Evolutionary conservation across 92 coral and sea anemone species (phyloP).

Genomic region (Epizoanthus scotinus): DNA sequence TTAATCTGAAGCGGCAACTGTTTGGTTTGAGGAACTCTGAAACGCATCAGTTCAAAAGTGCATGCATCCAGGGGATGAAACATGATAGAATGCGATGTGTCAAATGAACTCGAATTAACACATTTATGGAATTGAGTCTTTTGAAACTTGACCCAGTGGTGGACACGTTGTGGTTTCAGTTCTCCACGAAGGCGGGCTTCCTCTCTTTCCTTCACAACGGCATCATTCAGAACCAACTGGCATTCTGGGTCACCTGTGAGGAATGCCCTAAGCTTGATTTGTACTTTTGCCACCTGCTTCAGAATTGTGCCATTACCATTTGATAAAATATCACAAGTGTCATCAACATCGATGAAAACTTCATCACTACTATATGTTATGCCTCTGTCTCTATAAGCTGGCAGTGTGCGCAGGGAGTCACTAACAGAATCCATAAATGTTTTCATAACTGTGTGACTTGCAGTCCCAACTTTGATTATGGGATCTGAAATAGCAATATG

Average conservation of each 20-base stretch:
- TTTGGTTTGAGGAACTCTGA: slow-evolving; percentile 81
- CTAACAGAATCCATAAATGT: slow-evolving; percentile 82
- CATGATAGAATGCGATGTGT: slow-evolving; percentile 78
- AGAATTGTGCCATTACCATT: slow-evolving; percentile 79
- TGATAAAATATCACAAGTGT: slow-evolving; percentile 73
- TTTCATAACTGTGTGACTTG: slow-evolving; percentile 71
- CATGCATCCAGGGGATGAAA: slow-evolving; percentile 98
- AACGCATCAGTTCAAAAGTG: slow-evolving; percentile 97
- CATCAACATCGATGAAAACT: slow-evolving; percentile 93
- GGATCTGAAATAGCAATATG: slow-evolving; percentile 84
- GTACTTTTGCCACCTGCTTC: slow-evolving; percentile 80
- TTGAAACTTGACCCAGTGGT: slow-evolving; percentile 86
- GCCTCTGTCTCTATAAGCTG: slow-evolving; percentile 94
- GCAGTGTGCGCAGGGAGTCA: slow-evolving; percentile 82
- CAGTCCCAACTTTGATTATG: slow-evolving; percentile 84
- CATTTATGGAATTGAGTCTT: slow-evolving; percentile 87
- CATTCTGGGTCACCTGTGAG: slow-evolving; percentile 98
- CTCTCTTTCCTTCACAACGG: slow-evolving; percentile 76
- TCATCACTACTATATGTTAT: slow-evolving; percentile 93
- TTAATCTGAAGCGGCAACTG: slow-evolving; percentile 85
- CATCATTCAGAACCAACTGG: slow-evolving; percentile 87
- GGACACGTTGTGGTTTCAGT: slow-evolving; percentile 92
- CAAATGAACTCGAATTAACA: slow-evolving; percentile 59
- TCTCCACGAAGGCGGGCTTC: slow-evolving; percentile 91
- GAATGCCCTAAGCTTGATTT: slow-evolving; percentile 82